These are phyloP conservation scores for Physella acuta DNA, from an alignment of 1,140 invertebrate genomes.

Conservation along the genomic window DNA sequence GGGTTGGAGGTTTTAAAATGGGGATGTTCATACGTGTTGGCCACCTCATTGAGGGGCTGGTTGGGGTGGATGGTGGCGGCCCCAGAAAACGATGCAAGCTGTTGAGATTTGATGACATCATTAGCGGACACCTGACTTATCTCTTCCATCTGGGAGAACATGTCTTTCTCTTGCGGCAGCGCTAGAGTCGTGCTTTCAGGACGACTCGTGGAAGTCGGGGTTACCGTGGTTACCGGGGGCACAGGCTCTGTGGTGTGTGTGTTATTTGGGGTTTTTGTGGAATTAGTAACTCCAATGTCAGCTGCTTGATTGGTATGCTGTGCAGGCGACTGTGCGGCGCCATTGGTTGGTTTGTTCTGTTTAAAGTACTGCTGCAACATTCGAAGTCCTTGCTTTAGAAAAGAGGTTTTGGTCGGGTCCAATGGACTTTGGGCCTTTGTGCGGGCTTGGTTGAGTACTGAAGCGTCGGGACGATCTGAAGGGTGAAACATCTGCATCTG, in stretches of 20 bases:
- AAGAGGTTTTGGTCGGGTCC: neutral
- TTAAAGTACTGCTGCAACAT: neutral
- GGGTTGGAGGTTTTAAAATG: neutral
- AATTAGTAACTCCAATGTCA: too few species aligned
- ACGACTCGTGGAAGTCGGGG: too few species aligned
- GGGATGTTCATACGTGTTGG: neutral
- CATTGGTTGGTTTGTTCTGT: neutral
- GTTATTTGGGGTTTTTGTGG: too few species aligned
- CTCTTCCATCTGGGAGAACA: too few species aligned
- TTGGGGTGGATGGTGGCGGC: constrained; percentile 14
- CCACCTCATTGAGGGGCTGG: neutral
- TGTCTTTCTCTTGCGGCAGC: too few species aligned
- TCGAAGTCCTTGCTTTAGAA: constrained; percentile 4
- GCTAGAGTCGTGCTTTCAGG: too few species aligned
- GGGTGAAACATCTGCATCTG: constrained; percentile 14
- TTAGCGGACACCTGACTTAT: too few species aligned
- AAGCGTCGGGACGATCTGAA: neutral
- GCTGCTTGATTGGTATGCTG: too few species aligned
- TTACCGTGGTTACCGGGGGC: too few species aligned
- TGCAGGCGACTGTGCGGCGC: too few species aligned
- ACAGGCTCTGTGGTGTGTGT: too few species aligned
- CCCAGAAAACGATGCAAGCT: neutral
- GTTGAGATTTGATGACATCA: neutral
- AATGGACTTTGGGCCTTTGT: neutral
- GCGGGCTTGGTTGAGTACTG: neutral